These are phyloP conservation scores for Pheosia gnoma DNA, from an alignment of 2,888 invertebrate genomes.

Conservation along the genomic window DNA sequence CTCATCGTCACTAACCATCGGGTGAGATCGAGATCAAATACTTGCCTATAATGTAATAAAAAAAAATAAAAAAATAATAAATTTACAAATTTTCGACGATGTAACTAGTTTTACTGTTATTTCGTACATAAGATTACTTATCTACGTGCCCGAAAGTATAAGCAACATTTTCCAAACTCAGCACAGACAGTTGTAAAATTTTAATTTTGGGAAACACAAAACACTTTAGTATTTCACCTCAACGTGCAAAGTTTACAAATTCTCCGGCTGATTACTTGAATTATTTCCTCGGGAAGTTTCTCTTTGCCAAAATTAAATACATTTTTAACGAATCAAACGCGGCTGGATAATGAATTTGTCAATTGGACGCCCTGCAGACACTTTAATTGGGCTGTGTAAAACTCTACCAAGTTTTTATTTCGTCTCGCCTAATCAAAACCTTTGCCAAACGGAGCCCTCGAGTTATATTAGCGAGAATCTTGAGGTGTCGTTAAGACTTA, in stretches of 20 bases:
- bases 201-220: conserved; percentile 13
- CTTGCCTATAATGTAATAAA: too few species aligned
- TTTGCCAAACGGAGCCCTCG: conserved; percentile 42
- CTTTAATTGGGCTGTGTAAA: conserved; percentile 62
- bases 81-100: too few species aligned
- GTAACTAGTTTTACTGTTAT: background rate
- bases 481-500: conserved; percentile 51
- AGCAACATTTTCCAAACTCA: background rate
- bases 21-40: too few species aligned
- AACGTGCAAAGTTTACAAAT: conserved; percentile 14
- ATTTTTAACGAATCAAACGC: conserved; percentile 47
- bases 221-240: conserved; percentile 28
- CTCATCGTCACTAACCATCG: too few species aligned
- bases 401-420: conserved; percentile 59
- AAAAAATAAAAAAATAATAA: too few species aligned
- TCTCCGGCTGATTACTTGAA: conserved; percentile 20
- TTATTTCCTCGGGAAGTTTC: conserved; percentile 26
- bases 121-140: background rate
- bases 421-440: conserved; percentile 64
- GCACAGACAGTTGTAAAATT: conserved; percentile 11
- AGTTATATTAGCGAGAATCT: conserved; percentile 53
- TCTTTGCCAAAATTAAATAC: conserved; percentile 30
- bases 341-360: conserved; percentile 56
- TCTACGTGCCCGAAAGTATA: background rate
- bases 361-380: conserved; percentile 42